Evolutionary conservation across 2,113 vertebrate species (phyloP), one percentile per base, ranked within the genome.

Genomic region (Epinephelus moara): DNA sequence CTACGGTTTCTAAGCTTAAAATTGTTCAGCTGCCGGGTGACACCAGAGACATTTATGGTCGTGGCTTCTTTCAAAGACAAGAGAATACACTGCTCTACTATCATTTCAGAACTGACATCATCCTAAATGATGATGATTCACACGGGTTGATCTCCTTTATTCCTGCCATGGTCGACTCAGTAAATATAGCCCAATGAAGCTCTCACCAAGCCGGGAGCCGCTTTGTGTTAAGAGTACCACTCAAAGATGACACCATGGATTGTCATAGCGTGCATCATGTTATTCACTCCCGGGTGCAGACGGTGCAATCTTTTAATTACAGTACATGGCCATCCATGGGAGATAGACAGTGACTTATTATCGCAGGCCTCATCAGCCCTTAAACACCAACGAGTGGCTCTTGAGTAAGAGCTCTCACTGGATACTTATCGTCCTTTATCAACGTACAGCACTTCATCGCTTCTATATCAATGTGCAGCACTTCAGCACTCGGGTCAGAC

Each of bases 251-350:
- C 87, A 74, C 70, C 14, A 50, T 45, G 73, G 45, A 69, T 47
- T 23, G 83, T 81, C 85, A 81, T 49, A 37, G 62, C 1, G 7
- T 53, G 73, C 59, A 78, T 82, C 76, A 57, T 70, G 83, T 89
- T 81, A 64, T 85, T 88, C 82, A 69, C 82, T 75, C 15, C 55
- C 37, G 6, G 79, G 59, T 56, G 73, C 72, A 82, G 85, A 87
- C 63, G 14, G 55, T 21, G 33, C 40, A 87, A 45, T 59, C 85
- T 85, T 89, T 85, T 86, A 92, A 90, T 90, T 86, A 85, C 85
- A 85, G 77, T 37, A 67, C 52, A n/a, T 6, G 18, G 10, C 4
- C 3, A 30, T 85, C 62, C 69, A 67, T 3, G 55, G 63, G 40
- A 70, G 85, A 86, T 77, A 42, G 82, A 85, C 68, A 12, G 62